Base-by-base conservation (phyloP, 2,888 invertebrate genomes). In the Galerucella pusilla region DNA sequence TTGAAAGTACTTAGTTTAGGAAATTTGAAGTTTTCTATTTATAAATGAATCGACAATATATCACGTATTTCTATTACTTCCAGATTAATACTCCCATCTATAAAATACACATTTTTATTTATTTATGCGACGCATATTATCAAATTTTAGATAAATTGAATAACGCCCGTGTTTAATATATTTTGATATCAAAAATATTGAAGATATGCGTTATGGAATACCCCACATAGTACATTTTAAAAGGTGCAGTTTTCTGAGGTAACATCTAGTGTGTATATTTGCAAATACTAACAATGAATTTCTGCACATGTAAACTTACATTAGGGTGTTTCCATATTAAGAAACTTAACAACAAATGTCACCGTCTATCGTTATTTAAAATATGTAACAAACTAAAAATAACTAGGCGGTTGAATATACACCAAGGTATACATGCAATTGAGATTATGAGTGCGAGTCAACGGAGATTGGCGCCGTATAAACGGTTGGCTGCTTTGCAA, bases 241-340 rank as follows among this genome's bases (percentile, higher is more conserved):
- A n/a, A 63, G 35, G 61, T 69, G 61, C 61, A 60, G 60, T 60
- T 69, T 60, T 35, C 28, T 52, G 52, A 52, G 52, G 52, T 52
- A 52, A 49, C 49, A 49, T 49, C 49, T 49, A 49, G 35, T 42
- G 14, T 49, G 49, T 49, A 49, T 49, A 49, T 49, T 49, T 52
- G 7, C n/a, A n/a, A 52, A 52, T 52, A n/a, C n/a, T 52, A 52
- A 52, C 52, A 52, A 52, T 54, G 65, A 14, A 54, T 57, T 71
- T 71, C 65, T 71, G 71, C 71, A 66, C 71, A 12, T 49, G 12
- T 14, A 14, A 20, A 54, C 35, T 25, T 63, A 42, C 28, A 35
- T 28, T 35, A 63, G 42, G 42, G 42, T 35, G 63, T 63, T 63
- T 35, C 28, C 16, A 63, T n/a, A n/a, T 52, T n/a, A n/a, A 52